phyloP scores from a whole-genome alignment of 2,797 vertebrate genomes.

The Lophotriccus pileatus region DNA sequence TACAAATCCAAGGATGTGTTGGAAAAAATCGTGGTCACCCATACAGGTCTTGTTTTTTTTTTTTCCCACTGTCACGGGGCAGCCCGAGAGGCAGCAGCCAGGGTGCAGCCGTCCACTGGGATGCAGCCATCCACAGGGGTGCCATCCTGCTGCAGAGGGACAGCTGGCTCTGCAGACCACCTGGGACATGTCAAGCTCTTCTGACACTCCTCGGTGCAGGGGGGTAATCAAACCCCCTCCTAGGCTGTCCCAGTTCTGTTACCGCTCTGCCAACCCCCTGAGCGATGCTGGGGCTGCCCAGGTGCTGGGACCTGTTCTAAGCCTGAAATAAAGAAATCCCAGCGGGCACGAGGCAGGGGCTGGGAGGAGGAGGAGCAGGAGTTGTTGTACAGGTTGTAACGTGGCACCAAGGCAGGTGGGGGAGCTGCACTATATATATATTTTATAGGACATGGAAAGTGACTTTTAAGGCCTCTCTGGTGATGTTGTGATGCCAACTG shows the following conservation, averaged over 20 bases:
- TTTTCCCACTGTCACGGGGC: not conserved
- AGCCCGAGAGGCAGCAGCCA: not conserved
- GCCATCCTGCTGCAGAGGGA: not conserved
- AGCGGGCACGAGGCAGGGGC: not conserved
- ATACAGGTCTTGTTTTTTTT: not conserved
- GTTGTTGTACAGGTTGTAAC: not conserved
- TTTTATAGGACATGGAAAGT: conserved; percentile 54
- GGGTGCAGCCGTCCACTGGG: not conserved
- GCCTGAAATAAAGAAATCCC: not conserved
- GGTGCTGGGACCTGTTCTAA: not conserved
- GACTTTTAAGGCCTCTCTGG: conserved; percentile 54
- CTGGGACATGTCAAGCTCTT: not conserved
- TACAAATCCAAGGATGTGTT: fast-evolving
- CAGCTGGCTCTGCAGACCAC: not conserved
- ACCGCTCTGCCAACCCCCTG: not conserved
- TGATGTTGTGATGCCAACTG: not conserved
- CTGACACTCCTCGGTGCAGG: not conserved
- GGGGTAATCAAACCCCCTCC: not conserved
- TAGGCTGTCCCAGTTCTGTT: not conserved
- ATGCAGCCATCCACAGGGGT: not conserved
- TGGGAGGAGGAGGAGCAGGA: not conserved
- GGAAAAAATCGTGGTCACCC: not conserved
- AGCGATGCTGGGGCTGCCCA: not conserved
- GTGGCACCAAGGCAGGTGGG: not conserved
- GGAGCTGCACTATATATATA: conserved; percentile 44